These are phyloP conservation scores for Stylophora pistillata DNA, from an alignment of 64 coral and sea anemone species.

Conservation along the genomic window DNA sequence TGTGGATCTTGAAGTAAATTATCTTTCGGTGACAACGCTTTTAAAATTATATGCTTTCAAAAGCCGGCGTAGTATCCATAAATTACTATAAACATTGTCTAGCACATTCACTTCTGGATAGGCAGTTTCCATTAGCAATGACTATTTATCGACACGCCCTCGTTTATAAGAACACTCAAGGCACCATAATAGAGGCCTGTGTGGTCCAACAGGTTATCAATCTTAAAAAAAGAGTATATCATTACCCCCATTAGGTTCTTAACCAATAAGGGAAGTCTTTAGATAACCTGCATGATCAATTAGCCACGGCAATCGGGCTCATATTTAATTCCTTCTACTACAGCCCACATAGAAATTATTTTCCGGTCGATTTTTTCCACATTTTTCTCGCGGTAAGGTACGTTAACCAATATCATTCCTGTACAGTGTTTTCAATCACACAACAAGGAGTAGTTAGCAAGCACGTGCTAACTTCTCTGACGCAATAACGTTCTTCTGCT, in stretches of 20 bases:
- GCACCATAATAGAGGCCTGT: conserved; percentile 3
- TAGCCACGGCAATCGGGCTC: neutral
- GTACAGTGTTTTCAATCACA: too few relatives aligned
- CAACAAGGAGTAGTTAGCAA: too few relatives aligned
- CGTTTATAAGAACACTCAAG: neutral
- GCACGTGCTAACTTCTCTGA: too few relatives aligned
- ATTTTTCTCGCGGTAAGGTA: neutral
- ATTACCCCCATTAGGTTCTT: neutral
- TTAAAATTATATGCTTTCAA: too few relatives aligned
- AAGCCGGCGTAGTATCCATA: too few relatives aligned
- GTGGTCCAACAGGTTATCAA: neutral
- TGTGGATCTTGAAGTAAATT: too few relatives aligned
- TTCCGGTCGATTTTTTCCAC: neutral
- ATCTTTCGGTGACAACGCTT: too few relatives aligned
- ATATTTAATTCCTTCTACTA: neutral
- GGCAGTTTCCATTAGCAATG: neutral
- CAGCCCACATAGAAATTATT: neutral
- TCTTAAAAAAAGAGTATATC: neutral
- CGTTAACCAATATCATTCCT: too few relatives aligned
- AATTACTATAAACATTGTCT: too few relatives aligned
- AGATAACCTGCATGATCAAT: neutral
- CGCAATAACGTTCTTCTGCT: too few relatives aligned
- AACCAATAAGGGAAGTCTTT: neutral
- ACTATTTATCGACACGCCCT: neutral
- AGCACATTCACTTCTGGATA: neutral